These are phyloP conservation scores for Aurelia coerulea DNA, from an alignment of 30 jellyfish, hydroid and myxozoan species.

Conservation along the genomic window DNA sequence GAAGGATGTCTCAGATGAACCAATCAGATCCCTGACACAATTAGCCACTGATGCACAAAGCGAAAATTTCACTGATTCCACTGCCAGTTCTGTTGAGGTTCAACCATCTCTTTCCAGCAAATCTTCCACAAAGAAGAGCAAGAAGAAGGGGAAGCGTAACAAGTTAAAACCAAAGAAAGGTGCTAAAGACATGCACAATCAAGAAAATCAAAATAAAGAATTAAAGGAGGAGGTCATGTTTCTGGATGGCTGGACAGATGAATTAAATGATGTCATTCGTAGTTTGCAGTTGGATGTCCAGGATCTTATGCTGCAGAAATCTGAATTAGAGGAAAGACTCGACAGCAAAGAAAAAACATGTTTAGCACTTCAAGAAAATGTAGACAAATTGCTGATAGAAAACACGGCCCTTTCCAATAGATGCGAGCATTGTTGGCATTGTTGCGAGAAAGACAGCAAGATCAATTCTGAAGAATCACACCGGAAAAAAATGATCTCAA, in stretches of 20 bases:
- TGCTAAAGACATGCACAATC: background rate
- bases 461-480: background rate
- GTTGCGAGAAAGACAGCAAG: background rate
- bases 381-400: background rate
- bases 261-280: slow-evolving; percentile 15
- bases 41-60: no score
- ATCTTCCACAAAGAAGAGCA: no score
- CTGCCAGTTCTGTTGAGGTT: no score
- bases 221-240: slow-evolving; percentile 19
- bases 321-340: slow-evolving; percentile 3
- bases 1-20: no score
- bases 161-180: background rate
- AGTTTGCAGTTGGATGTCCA: slow-evolving; percentile 20
- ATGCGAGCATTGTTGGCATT: background rate
- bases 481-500: background rate
- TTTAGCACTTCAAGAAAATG: background rate
- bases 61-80: no score
- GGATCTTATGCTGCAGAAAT: background rate
- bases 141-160: no score
- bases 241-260: slow-evolving; percentile 37
- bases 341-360: background rate
- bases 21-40: no score
- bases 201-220: background rate
- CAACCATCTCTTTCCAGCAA: no score
- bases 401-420: background rate